Evolutionary conservation across 1,140 invertebrate genomes (phyloP).

Genomic region (Danaus plexippus): DNA sequence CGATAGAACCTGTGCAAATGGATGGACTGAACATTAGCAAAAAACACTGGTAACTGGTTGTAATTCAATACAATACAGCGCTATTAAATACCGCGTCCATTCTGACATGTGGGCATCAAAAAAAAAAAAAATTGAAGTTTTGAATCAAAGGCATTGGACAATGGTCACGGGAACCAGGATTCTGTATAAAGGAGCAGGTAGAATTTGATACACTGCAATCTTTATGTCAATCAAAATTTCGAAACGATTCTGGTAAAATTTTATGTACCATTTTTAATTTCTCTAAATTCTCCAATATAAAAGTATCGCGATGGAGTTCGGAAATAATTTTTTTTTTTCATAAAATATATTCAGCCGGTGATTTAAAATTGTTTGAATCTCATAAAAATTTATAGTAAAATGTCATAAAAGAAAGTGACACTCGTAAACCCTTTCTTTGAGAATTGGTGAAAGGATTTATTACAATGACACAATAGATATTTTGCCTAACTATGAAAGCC

Average conservation of each 20-base stretch:
- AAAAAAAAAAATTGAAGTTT: slow-evolving; percentile 45
- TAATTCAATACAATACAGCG: slow-evolving; percentile 41
- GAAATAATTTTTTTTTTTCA: neutral
- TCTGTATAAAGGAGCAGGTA: slow-evolving; percentile 55
- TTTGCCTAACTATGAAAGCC: slow-evolving; percentile 51
- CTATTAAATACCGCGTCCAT: slow-evolving; percentile 42
- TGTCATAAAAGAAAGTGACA: slow-evolving; percentile 56
- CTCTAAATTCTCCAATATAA: neutral
- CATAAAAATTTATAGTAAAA: slow-evolving; percentile 7
- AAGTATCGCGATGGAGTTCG: neutral
- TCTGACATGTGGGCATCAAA: slow-evolving; percentile 39
- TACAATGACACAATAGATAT: slow-evolving; percentile 64
- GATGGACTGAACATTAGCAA: slow-evolving; percentile 22
- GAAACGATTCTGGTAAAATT: slow-evolving; percentile 5
- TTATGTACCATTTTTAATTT: neutral
- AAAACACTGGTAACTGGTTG: slow-evolving; percentile 36
- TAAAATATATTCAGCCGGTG: slow-evolving; percentile 2
- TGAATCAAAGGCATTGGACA: slow-evolving; percentile 68
- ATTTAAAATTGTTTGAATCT: slow-evolving; percentile 1
- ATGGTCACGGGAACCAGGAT: slow-evolving; percentile 49
- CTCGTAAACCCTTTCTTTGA: slow-evolving; percentile 61
- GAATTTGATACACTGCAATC: slow-evolving; percentile 54
- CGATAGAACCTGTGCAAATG: neutral
- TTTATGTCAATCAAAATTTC: slow-evolving; percentile 45
- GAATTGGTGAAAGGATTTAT: slow-evolving; percentile 62